These are phyloP conservation scores for Lytechinus pictus DNA, from an alignment of 35 echinoderm and acorn worm genomes.

Conservation along the genomic window DNA sequence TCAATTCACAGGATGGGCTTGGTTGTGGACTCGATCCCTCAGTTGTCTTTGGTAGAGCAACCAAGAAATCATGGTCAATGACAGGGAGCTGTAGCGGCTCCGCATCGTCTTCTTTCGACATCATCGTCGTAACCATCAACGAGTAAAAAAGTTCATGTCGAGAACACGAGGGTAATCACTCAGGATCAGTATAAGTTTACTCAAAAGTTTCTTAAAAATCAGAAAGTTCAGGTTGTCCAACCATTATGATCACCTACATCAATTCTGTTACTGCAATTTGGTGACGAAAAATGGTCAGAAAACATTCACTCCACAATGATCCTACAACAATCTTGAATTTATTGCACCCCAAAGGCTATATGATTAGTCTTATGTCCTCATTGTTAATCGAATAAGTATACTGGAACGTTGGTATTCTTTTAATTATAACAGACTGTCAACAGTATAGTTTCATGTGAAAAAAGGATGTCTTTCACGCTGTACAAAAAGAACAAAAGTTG, in stretches of 20 bases:
- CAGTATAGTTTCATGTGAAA: neutral
- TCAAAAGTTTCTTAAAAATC: neutral
- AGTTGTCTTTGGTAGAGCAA: neutral
- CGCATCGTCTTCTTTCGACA: neutral
- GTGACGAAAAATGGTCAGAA: neutral
- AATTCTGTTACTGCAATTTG: neutral
- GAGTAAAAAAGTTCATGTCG: neutral
- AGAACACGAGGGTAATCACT: neutral
- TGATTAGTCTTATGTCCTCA: too few relatives aligned
- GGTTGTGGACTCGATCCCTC: neutral
- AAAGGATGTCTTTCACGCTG: neutral
- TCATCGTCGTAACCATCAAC: neutral
- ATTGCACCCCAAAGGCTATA: too few relatives aligned
- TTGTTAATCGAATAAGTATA: neutral
- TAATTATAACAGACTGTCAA: neutral
- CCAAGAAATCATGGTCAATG: slow-evolving; percentile 26
- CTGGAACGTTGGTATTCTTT: neutral
- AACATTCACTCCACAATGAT: neutral
- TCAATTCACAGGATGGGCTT: neutral
- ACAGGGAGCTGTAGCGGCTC: neutral
- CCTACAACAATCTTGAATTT: too few relatives aligned
- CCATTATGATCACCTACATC: neutral
- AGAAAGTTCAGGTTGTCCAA: neutral
- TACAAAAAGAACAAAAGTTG: neutral
- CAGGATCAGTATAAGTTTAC: neutral